Evolutionary conservation across 2,797 vertebrate genomes (phyloP).

Genomic region (Melanotaenia trifasciata): DNA sequence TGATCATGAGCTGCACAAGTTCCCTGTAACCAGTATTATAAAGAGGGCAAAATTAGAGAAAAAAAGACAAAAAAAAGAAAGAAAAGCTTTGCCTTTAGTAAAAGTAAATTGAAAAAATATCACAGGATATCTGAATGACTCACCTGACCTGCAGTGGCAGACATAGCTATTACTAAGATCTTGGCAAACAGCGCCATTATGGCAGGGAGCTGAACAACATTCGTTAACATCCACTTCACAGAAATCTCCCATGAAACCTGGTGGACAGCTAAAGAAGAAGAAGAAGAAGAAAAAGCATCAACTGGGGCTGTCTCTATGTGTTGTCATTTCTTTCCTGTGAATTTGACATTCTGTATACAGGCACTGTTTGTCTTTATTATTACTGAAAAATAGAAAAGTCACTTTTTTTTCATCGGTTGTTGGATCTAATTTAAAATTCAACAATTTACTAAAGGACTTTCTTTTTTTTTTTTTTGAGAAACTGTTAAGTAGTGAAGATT

Average conservation of each 20-base stretch:
- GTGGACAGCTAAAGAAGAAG: slow-evolving; percentile 83
- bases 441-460: too few relatives aligned
- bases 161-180: slow-evolving; percentile 87
- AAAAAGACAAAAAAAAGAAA: not conserved
- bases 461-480: not conserved
- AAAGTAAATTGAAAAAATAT: slow-evolving; percentile 48
- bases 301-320: slow-evolving; percentile 32
- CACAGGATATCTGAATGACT: slow-evolving; percentile 65
- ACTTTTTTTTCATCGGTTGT: slow-evolving; percentile 10
- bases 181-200: slow-evolving; percentile 85
- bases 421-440: too few relatives aligned
- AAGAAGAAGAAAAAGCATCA: slow-evolving; percentile 35
- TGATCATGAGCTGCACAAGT: slow-evolving; percentile 30
- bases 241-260: slow-evolving; percentile 88
- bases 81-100: slow-evolving; percentile 26
- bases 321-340: slow-evolving; percentile 44
- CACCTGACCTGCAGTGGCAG: slow-evolving; percentile 91
- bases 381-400: slow-evolving; percentile 18
- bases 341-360: slow-evolving; percentile 32
- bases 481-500: not conserved
- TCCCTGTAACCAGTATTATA: slow-evolving; percentile 25
- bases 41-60: not conserved
- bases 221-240: slow-evolving; percentile 91
- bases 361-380: slow-evolving; percentile 34
- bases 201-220: slow-evolving; percentile 88